Percentiles rank a stretch among this genome's conserved stretches.
Evolutionary conservation across 2,888 invertebrate species (phyloP).

Genomic region (Pilophorus perplexus): DNA sequence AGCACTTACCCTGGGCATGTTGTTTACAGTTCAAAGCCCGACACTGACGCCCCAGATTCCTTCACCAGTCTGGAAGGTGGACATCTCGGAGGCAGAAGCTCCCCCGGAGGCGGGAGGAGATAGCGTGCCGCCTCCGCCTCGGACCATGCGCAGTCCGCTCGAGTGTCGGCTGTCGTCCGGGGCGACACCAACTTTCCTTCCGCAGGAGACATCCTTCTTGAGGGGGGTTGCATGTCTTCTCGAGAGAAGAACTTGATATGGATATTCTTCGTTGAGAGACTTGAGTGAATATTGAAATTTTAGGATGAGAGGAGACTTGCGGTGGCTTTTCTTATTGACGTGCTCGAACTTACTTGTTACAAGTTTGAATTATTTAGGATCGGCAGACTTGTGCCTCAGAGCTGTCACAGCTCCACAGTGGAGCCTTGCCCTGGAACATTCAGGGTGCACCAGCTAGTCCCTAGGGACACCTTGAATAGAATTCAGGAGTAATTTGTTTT

Average conservation of each 20-base stretch:
- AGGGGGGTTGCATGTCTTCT: too few species aligned
- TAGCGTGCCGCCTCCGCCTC: constrained; percentile 7
- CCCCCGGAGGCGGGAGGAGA: constrained; percentile 17
- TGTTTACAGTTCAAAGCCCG: constrained; percentile 22
- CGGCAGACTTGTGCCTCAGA: too few species aligned
- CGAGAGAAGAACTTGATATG: too few species aligned
- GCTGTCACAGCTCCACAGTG: too few species aligned
- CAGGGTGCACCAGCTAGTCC: too few species aligned
- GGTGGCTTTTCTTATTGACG: not conserved
- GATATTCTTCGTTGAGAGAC: not conserved
- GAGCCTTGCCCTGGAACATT: too few species aligned
- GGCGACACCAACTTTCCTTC: not conserved
- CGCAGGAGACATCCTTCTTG: not conserved
- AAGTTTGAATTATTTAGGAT: too few species aligned
- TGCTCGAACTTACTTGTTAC: not conserved
- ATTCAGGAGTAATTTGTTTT: too few species aligned
- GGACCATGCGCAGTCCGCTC: not conserved
- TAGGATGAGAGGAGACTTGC: not conserved
- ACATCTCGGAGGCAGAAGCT: constrained; percentile 23
- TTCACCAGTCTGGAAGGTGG: constrained; percentile 24
- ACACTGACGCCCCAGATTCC: constrained; percentile 29
- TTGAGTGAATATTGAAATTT: not conserved
- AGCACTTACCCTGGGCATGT: constrained; percentile 31
- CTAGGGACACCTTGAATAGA: too few species aligned
- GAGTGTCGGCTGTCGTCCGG: not conserved